Percentiles rank a stretch among this genome's conserved stretches.
Evolutionary conservation across 2,888 invertebrate species (phyloP).

Genomic region (Minunthozetes semirufus): DNA sequence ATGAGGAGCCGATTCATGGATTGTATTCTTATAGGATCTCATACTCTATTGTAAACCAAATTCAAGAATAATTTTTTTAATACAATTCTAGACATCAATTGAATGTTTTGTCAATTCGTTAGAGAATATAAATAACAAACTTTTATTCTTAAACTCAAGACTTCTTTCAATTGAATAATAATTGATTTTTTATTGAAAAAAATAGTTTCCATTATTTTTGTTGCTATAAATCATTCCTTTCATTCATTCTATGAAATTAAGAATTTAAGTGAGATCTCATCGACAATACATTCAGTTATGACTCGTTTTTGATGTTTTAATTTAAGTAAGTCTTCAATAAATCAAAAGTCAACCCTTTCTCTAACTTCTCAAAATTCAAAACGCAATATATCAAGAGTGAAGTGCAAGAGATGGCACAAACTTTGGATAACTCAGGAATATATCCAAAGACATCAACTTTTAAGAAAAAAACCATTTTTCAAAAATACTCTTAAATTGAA

Average conservation of each 20-base stretch:
- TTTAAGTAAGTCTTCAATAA: not conserved
- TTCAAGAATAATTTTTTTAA: not conserved
- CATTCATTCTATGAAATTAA: not conserved
- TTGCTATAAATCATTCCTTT: slow-evolving; percentile 19
- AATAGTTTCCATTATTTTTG: not conserved
- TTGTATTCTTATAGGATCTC: not conserved
- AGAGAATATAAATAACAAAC: not conserved
- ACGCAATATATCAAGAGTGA: too few species aligned
- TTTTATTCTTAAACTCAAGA: not conserved
- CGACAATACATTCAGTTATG: not conserved
- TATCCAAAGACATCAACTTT: too few species aligned
- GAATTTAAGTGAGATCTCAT: not conserved
- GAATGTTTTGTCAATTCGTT: not conserved
- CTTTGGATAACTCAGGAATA: too few species aligned
- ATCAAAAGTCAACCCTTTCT: not conserved
- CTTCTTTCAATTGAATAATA: slow-evolving; percentile 3
- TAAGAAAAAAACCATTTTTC: not conserved
- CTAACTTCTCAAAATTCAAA: not conserved
- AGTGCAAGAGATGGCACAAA: too few species aligned
- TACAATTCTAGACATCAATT: not conserved
- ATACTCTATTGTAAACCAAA: not conserved
- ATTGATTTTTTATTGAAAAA: not conserved
- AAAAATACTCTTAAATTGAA: slow-evolving; percentile 12
- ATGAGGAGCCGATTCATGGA: not conserved
- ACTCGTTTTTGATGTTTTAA: slow-evolving; percentile 9